Base-by-base conservation (phyloP, 1,140 invertebrate genomes). In the Meteorus sp. region DNA sequence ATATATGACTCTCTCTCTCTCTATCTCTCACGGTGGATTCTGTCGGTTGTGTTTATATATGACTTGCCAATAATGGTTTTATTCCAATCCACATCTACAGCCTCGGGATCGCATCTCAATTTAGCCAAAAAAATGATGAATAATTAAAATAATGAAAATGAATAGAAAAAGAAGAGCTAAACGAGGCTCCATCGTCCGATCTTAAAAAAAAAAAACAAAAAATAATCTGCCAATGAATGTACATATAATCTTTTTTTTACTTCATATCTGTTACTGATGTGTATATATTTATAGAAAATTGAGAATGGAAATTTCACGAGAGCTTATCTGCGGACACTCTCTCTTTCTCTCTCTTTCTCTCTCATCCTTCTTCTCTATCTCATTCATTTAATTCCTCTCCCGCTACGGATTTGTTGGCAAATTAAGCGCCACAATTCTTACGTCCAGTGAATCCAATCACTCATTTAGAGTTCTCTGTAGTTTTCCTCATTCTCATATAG, bases 181-280 rank as follows among this genome's bases (percentile, higher is more conserved):
- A 39, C 35, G 35, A 39, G 35, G 35, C 35, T 39, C 35, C 35
- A 5, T 39, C 35, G 35, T 43, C 41, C 39, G 23, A 45, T 25
- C 25, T 19, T 23, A 52, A 51, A 25, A 19, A 45, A 35, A 43
- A 43, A 48, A 55, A 35, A 55, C 29, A 50, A 35, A 20, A 35
- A 48, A 60, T 25, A 41, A 29, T 58, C 47, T 58, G 47, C 56
- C 56, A 71, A 69, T 69, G 66, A 69, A 62, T 70, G 67, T 69
- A 67, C 53, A 67, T 69, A 69, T 48, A 59, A 53, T 68, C 66
- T 60, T 62, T 54, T 66, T 67, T 69, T 60, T 67, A 67, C 58
- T 48, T 62, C 69, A 27, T 51, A 52, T 61, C 29, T 37, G 31
- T 45, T 51, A 52, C 22, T 51, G 15, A 52, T 54, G 54, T 56